phyloP scores from a whole-genome alignment of 2,113 vertebrate species.

The Rhinopomastus cyanomelas region DNA sequence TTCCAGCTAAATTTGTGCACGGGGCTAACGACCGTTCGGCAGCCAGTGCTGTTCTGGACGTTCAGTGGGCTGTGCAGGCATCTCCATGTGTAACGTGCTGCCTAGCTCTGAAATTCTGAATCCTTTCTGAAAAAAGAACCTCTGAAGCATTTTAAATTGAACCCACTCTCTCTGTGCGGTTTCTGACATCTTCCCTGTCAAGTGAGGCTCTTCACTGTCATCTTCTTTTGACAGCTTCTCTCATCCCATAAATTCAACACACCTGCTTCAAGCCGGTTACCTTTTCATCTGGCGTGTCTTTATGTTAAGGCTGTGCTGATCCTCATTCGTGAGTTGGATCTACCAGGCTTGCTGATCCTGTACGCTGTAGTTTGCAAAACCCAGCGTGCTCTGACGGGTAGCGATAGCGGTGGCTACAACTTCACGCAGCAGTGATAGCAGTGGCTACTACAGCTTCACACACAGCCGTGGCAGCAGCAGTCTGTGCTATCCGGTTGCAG shows the following conservation, averaged over 20 bases:
- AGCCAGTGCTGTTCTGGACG: not conserved
- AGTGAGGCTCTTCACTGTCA: conserved; percentile 4
- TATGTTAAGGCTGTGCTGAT: conserved; percentile 25
- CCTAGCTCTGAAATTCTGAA: not conserved
- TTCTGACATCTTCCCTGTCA: conserved; percentile 19
- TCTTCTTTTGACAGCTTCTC: conserved; percentile 36
- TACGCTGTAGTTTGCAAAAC: not conserved
- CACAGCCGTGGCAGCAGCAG: conserved; percentile 26
- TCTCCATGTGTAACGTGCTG: not conserved
- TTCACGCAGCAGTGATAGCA: conserved; percentile 24
- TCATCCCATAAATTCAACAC: conserved; percentile 2
- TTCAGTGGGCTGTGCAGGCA: not conserved
- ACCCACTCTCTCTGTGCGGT: not conserved
- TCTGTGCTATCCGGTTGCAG: not conserved
- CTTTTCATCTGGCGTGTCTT: conserved; percentile 38
- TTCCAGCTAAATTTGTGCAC: not conserved
- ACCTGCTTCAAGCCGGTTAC: not conserved
- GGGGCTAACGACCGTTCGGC: not conserved
- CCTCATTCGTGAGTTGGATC: not conserved
- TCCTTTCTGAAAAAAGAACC: not conserved
- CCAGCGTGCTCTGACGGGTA: not conserved
- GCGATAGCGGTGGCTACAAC: not conserved
- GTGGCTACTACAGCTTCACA: too few relatives aligned
- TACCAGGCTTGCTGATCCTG: not conserved
- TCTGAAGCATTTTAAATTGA: not conserved